These are phyloP conservation scores for Carollia perspicillata DNA, from an alignment of 2,113 vertebrate species.

Conservation along the genomic window DNA sequence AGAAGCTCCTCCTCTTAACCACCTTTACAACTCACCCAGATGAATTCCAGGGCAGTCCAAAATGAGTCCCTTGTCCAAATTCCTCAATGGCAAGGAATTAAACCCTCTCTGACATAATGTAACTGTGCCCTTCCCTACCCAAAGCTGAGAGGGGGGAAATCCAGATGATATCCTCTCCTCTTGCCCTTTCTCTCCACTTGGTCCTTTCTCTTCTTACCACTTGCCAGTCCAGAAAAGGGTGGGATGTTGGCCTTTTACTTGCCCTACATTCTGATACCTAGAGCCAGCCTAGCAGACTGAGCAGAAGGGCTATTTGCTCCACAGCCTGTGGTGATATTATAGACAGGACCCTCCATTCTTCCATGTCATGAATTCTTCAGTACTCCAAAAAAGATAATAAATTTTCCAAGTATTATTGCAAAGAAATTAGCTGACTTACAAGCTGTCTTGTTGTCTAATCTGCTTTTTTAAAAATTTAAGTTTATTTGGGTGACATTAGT, in stretches of 20 bases:
- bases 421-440: not conserved
- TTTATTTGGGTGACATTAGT: not conserved
- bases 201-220: not conserved
- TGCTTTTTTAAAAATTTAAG: not conserved
- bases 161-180: not conserved
- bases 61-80: not conserved
- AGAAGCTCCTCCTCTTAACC: not conserved
- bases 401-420: not conserved
- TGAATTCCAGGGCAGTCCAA: not conserved
- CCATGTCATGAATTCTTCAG: too few species aligned
- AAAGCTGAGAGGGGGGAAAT: not conserved
- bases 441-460: not conserved
- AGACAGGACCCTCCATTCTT: not conserved
- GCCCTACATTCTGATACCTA: not conserved
- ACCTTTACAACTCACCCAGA: not conserved
- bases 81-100: not conserved
- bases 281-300: not conserved
- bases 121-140: not conserved
- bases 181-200: not conserved
- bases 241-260: not conserved
- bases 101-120: not conserved
- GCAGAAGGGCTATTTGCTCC: not conserved
- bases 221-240: not conserved
- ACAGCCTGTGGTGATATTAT: not conserved
- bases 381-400: not conserved